Conservation (phyloP, 2,888 invertebrate genomes). For the Erebia palarica region DNA sequence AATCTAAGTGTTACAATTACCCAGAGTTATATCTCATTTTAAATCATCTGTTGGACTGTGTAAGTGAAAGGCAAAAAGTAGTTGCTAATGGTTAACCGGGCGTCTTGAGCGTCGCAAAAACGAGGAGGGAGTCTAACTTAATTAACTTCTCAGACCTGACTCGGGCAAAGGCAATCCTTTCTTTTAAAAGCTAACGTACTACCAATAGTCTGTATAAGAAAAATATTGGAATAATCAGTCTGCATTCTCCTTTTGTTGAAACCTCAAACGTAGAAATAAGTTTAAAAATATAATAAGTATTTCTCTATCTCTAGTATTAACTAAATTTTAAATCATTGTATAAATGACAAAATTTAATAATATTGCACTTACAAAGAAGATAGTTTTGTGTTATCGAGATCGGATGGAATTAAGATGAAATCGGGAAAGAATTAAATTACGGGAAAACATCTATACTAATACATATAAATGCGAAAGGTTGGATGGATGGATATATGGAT, state of each 20-base stretch:
- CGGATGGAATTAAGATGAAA: too few relatives aligned
- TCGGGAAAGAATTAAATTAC: too few relatives aligned
- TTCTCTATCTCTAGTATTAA: background rate
- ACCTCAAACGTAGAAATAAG: background rate
- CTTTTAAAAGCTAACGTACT: conserved; percentile 29
- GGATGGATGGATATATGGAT: too few relatives aligned
- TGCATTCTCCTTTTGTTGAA: background rate
- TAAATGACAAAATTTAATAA: too few relatives aligned
- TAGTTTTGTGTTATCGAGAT: background rate
- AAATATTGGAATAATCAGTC: conserved; percentile 22
- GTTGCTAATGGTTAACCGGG: conserved; percentile 33
- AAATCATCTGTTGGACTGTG: conserved; percentile 27
- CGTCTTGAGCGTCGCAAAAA: conserved; percentile 39
- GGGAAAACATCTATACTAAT: too few relatives aligned
- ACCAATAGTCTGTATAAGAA: conserved; percentile 11
- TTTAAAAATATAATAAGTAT: background rate
- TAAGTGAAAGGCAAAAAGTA: conserved; percentile 31
- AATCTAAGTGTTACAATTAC: conserved; percentile 6
- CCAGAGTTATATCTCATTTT: conserved; percentile 26
- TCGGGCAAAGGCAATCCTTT: conserved; percentile 40
- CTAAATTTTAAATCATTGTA: too few relatives aligned
- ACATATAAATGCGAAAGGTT: too few relatives aligned
- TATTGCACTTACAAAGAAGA: too few relatives aligned
- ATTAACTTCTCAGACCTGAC: conserved; percentile 41
- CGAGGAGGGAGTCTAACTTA: conserved; percentile 40